Conservation (phyloP, 1,140 invertebrate species). For the Hyles vespertilio region DNA sequence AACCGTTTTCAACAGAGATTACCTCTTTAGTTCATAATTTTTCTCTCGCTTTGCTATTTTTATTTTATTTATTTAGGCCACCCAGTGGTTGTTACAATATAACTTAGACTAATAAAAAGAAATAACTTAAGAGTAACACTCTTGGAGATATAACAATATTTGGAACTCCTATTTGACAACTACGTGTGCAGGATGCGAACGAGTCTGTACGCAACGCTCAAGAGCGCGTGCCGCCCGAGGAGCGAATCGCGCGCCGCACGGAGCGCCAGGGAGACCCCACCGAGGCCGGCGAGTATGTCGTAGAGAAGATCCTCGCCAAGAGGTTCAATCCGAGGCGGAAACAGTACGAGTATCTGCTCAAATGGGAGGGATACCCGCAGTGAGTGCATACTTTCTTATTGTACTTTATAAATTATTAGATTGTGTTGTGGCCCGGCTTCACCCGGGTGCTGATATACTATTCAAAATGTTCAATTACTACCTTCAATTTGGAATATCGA, state of each 20-base stretch:
- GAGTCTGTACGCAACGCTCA: constrained; percentile 60
- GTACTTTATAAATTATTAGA: not conserved
- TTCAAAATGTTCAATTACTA: no score
- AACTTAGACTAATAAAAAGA: no score
- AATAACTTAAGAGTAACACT: not conserved
- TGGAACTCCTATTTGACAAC: no score
- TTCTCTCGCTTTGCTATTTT: not conserved
- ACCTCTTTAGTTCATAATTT: no score
- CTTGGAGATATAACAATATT: no score
- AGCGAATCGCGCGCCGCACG: constrained; percentile 65
- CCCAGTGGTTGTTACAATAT: no score
- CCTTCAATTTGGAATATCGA: no score
- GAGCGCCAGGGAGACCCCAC: constrained; percentile 61
- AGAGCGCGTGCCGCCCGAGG: constrained; percentile 65
- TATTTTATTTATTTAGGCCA: not conserved
- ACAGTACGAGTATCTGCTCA: constrained; percentile 86
- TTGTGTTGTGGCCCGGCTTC: no score
- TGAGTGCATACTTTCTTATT: constrained; percentile 60
- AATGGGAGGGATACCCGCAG: constrained; percentile 87
- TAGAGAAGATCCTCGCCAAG: constrained; percentile 88
- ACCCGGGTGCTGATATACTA: no score
- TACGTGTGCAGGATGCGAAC: constrained; percentile 31
- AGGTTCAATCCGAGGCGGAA: constrained; percentile 86
- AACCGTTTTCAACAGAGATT: not conserved
- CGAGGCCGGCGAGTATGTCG: constrained; percentile 78